Conservation (phyloP, 2,888 invertebrate genomes). For the Chorisops tibialis region DNA sequence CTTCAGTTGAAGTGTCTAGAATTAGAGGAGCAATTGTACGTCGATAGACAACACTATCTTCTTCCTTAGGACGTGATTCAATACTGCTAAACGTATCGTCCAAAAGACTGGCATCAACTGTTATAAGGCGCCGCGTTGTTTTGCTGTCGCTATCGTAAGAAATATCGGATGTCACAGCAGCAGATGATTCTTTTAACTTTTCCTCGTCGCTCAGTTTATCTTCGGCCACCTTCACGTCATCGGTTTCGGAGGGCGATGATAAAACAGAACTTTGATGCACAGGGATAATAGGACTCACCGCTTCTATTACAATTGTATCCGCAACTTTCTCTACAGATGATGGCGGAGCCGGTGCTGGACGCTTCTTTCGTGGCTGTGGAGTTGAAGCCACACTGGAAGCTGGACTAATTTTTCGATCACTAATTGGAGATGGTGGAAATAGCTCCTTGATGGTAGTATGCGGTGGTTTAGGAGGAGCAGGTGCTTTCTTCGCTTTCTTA, state of each 20-base stretch:
- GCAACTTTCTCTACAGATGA: constrained; percentile 7
- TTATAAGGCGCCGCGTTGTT: constrained; percentile 40
- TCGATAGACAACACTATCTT: constrained; percentile 42
- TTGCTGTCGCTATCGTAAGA: background rate
- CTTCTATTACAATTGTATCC: background rate
- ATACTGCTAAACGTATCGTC: constrained; percentile 32
- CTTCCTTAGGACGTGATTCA: constrained; percentile 34
- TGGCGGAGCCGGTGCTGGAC: constrained; percentile 66
- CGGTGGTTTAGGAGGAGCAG: constrained; percentile 42
- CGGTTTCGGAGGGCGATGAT: background rate
- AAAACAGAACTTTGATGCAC: no score
- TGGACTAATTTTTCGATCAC: constrained; percentile 40
- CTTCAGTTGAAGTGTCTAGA: constrained; percentile 40
- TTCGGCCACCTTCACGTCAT: constrained; percentile 39
- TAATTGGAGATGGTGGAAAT: constrained; percentile 24
- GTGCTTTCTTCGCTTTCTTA: constrained; percentile 42
- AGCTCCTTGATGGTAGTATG: constrained; percentile 35
- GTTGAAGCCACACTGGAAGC: constrained; percentile 46
- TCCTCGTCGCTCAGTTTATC: constrained; percentile 38
- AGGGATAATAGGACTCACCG: background rate
- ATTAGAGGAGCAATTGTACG: constrained; percentile 41
- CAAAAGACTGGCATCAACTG: constrained; percentile 40
- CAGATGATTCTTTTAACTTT: constrained; percentile 12
- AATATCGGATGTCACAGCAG: background rate
- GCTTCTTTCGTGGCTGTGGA: constrained; percentile 58